These are phyloP conservation scores for Psittacus erithacus DNA, from an alignment of 2,113 vertebrate genomes.

Conservation along the genomic window DNA sequence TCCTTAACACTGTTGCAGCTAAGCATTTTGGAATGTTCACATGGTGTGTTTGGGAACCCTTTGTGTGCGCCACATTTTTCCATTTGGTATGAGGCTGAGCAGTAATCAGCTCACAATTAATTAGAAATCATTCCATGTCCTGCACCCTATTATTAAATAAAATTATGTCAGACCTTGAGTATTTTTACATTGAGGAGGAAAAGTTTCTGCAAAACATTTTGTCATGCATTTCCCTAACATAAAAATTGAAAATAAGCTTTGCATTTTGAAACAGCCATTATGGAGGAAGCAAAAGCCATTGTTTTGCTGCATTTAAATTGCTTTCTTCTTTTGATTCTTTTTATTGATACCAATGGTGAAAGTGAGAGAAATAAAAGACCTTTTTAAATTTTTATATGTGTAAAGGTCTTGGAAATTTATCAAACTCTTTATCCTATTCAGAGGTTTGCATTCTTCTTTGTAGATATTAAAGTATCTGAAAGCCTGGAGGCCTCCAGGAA, in stretches of 20 bases:
- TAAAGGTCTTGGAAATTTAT: neutral
- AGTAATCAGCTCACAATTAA: conserved; percentile 62
- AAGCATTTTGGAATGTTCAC: conserved; percentile 48
- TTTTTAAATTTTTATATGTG: neutral
- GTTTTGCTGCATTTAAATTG: neutral
- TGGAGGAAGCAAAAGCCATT: neutral
- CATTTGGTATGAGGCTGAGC: conserved; percentile 35
- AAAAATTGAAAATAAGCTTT: neutral
- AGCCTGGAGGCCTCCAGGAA: neutral
- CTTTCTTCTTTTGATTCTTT: neutral
- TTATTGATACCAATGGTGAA: neutral
- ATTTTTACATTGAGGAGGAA: conserved; percentile 19
- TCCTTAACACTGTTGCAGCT: conserved; percentile 29
- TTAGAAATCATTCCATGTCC: conserved; percentile 53
- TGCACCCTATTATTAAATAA: conserved; percentile 30
- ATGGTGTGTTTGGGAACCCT: conserved; percentile 31
- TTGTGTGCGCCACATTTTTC: conserved; percentile 2
- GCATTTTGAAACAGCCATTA: neutral
- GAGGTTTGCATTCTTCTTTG: neutral
- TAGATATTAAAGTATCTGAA: neutral
- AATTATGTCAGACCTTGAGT: conserved; percentile 44
- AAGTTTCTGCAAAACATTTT: neutral
- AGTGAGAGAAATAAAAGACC: neutral
- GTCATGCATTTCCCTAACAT: neutral
- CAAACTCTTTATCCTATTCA: neutral